A percentile compares a stretch with the other conserved stretches of the same genome.
Evolutionary conservation across 2,113 vertebrate species (phyloP).

Genomic region (Mustela lutreola): DNA sequence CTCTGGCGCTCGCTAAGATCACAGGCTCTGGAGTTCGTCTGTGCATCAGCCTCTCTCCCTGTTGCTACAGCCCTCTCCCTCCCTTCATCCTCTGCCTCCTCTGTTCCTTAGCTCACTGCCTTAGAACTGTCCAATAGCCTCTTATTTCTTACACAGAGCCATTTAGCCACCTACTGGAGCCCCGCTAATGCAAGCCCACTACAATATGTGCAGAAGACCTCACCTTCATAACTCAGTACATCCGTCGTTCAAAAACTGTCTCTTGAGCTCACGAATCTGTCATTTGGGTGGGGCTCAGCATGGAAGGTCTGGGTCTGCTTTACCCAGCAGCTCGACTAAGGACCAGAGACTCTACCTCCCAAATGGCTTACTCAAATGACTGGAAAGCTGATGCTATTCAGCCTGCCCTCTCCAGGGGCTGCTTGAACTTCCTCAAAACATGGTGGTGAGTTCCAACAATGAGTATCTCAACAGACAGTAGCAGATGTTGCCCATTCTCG

Average conservation of each 20-base stretch:
- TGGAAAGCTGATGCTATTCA: not conserved
- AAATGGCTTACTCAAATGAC: not conserved
- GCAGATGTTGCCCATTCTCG: not conserved
- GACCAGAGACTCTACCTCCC: not conserved
- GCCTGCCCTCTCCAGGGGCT: not conserved
- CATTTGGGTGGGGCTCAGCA: not conserved
- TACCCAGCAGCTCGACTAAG: not conserved
- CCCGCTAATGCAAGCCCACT: not conserved
- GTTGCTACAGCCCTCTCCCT: not conserved
- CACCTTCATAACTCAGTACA: not conserved
- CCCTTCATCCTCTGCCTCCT: not conserved
- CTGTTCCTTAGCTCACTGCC: not conserved
- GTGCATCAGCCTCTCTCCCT: not conserved
- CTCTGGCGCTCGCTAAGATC: not conserved
- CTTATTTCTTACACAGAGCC: not conserved
- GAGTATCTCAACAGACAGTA: not conserved
- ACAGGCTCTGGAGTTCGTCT: not conserved
- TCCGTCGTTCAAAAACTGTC: not conserved
- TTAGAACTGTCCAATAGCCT: not conserved
- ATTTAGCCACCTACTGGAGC: not conserved
- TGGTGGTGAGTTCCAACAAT: not conserved
- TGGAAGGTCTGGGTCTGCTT: not conserved
- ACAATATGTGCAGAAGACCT: not conserved
- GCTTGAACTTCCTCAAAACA: constrained; percentile 33
- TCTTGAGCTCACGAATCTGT: not conserved